Conservation (phyloP, 2,797 vertebrate genomes). For the Scolopax bukidnonensis region DNA sequence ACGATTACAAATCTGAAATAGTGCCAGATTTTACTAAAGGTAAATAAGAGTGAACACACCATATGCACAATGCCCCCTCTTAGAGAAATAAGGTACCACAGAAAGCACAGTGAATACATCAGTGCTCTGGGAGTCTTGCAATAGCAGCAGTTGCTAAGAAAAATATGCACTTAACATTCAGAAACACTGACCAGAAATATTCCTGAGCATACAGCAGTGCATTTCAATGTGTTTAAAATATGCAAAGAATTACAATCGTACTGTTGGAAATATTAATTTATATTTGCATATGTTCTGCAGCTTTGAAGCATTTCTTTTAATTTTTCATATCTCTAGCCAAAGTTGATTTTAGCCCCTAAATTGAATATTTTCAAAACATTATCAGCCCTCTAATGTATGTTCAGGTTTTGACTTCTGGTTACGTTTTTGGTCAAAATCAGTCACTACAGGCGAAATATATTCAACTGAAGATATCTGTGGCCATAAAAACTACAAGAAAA, state of each 20-base stretch:
- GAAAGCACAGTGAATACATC: neutral
- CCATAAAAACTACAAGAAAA: neutral
- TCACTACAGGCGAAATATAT: neutral
- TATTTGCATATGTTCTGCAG: neutral
- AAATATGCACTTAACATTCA: neutral
- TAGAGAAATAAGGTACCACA: neutral
- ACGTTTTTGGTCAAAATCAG: neutral
- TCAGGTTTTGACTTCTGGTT: neutral
- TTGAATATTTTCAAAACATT: neutral
- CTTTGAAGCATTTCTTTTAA: neutral
- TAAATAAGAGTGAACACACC: neutral
- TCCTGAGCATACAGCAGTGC: neutral
- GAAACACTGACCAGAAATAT: neutral
- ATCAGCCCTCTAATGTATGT: accelerated
- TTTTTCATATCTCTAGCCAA: neutral
- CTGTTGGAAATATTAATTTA: neutral
- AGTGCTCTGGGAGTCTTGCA: neutral
- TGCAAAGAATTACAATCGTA: neutral
- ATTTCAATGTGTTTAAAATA: neutral
- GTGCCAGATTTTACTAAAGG: neutral
- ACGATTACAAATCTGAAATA: neutral
- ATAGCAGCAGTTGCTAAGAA: neutral
- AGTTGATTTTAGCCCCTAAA: neutral
- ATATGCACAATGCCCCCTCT: neutral
- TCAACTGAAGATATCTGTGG: neutral